Evolutionary conservation across 2,797 vertebrate genomes (phyloP).

Genomic region (Enteromius radiatus): DNA sequence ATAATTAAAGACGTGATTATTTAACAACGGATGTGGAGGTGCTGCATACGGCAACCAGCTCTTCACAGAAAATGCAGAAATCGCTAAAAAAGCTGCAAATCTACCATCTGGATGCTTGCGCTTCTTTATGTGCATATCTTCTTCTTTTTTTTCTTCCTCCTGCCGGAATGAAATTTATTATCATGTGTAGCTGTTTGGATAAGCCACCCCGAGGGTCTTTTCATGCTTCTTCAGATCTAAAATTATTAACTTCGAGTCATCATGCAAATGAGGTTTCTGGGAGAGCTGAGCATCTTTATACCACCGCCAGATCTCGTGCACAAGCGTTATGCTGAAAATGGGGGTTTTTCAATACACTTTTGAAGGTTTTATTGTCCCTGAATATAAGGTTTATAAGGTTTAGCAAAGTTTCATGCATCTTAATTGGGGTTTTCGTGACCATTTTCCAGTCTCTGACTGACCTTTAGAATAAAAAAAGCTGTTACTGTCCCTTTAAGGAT

Average conservation of each 20-base stretch:
- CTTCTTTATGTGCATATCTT: neutral
- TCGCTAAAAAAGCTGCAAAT: slow-evolving; percentile 3
- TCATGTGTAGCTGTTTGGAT: slow-evolving; percentile 15
- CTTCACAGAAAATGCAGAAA: slow-evolving; percentile 19
- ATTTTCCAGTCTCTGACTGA: neutral
- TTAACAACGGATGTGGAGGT: slow-evolving; percentile 52
- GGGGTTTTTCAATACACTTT: neutral
- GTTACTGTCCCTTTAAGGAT: neutral
- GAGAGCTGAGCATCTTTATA: slow-evolving; percentile 1
- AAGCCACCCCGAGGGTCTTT: slow-evolving; percentile 30
- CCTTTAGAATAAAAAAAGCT: neutral
- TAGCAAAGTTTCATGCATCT: neutral
- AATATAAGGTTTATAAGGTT: slow-evolving; percentile 1
- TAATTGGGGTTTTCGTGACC: no score
- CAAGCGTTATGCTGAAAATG: slow-evolving; percentile 14
- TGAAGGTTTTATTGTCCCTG: neutral
- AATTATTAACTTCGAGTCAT: slow-evolving; percentile 30
- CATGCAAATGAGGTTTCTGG: slow-evolving; percentile 37
- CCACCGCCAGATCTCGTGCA: neutral
- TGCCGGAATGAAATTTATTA: slow-evolving; percentile 18
- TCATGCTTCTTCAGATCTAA: slow-evolving; percentile 22
- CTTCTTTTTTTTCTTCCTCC: neutral
- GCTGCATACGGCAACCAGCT: slow-evolving; percentile 44
- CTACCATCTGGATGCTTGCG: slow-evolving; percentile 1
- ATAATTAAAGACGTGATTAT: slow-evolving; percentile 58